Evolutionary conservation across 2,113 vertebrate species (phyloP), one percentile per base, ranked within the genome.

Genomic region (Lanius ludovicianus): DNA sequence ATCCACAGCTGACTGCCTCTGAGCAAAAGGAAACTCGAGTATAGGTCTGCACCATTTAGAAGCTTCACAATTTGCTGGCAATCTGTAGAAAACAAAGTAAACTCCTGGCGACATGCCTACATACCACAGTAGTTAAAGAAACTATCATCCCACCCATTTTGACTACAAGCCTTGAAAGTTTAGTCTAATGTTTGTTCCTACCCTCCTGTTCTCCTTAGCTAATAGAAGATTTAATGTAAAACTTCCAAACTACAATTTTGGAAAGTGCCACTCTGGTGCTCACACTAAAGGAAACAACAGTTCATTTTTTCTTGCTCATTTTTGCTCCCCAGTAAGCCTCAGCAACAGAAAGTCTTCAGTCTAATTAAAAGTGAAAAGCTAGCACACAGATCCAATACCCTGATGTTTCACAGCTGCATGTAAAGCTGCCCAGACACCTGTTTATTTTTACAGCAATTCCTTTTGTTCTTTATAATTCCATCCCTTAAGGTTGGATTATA

Each of bases 121-220:
- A 92, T 95, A 95, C 56, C 93, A 85, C 67, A 94, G 87, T 89
- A 97, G 87, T 97, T 96, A 92, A 93, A 96, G 67, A 86, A 96
- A 87, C 94, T 83, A 92, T 35, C 6, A 42, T 90, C 70, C 76
- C 78, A 91, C 85, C 89, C 95, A 85, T 91, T 96, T 84, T 89
- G 73, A 93, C 64, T 91, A 93, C 65, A 92, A 94, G 49, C 52
- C 84, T 84, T 60, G 77, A 63, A 85, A 89, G 49, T 52, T 42
- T 65, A 89, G 62, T 69, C 70, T 90, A 56, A 63, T 35, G 25
- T 56, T 96, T 94, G 35, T 90, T 88, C 30, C 53, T 42, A 13
- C 10, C 8, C 31, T 59, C 42, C 22, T 75, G 52, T 44, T 80
- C n/a, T 76, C 67, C 57, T 53, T 60, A 87, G 18, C 39, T 74